Percentiles rank a stretch among this genome's conserved stretches.
These are phyloP conservation scores for Cyprinodon variegatus DNA, from an alignment of 2,113 vertebrate species.

Conservation along the genomic window DNA sequence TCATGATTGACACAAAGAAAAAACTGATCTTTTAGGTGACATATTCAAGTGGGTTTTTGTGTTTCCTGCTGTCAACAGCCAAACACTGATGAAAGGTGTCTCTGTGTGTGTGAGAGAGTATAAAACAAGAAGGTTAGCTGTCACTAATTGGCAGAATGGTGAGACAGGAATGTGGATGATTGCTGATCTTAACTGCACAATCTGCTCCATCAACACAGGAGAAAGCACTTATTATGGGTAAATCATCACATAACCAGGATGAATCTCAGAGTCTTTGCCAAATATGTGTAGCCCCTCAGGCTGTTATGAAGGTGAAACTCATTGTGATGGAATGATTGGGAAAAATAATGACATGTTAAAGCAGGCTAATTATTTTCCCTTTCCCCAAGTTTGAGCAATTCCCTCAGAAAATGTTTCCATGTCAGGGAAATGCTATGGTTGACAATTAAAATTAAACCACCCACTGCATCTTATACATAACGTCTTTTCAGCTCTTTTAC, in stretches of 20 bases:
- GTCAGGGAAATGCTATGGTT: background rate
- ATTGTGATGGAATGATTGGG: conserved; percentile 5
- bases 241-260: conserved; percentile 71
- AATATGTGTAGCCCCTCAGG: conserved; percentile 31
- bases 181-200: conserved; percentile 41
- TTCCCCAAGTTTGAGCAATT: background rate
- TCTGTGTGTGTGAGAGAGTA: background rate
- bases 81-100: conserved; percentile 32
- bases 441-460: background rate
- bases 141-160: conserved; percentile 59
- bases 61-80: conserved; percentile 11
- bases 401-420: background rate
- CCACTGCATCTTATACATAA: background rate
- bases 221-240: conserved; percentile 61
- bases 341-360: background rate
- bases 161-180: conserved; percentile 59
- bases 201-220: conserved; percentile 53
- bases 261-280: conserved; percentile 23
- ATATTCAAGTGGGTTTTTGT: conserved; percentile 18
- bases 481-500: background rate
- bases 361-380: background rate
- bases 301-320: conserved; percentile 6
- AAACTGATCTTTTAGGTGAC: conserved; percentile 18
- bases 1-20: conserved; percentile 26
- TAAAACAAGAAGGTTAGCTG: conserved; percentile 8